Base-by-base conservation (phyloP, 2,797 vertebrate genomes). In the Orestias chungarensis region DNA sequence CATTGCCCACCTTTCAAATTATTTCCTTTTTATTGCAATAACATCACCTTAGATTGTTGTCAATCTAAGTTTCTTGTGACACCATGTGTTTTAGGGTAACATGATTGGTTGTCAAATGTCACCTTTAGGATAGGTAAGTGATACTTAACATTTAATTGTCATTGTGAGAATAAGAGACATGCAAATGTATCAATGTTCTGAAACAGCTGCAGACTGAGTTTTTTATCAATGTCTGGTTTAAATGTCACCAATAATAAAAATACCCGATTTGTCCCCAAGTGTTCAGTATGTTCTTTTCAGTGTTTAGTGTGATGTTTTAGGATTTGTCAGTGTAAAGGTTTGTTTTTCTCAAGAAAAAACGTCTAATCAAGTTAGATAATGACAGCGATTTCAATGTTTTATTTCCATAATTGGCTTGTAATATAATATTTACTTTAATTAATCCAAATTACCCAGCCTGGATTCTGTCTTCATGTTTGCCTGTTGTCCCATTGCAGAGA, bases 1-100 rank as follows among this genome's bases (percentile, higher is more conserved):
- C 87, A 87, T 88, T 88, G 88, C 86, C 84, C 82, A 87, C 75
- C 83, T 91, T 88, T 91, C 90, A 90, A 72, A 82, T 77, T 7
- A 78, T 82, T 90, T 59, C 80, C 84, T 90, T 90, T 90, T 80
- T 91, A 83, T 88, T 59, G 17, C 50, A 0, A 71, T 80, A 84
- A 79, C 81, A 78, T 82, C 79, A 74, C 81, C 85, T 86, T 87
- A 49, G 15, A 70, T 80, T 59, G 70, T 49, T 88, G 87, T 84
- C 89, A 89, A 49, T 82, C 71, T 55, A 75, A 80, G n/a, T 64
- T 73, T 6, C 75, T 71, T 70, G 10, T 87, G 84, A 87, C 84
- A 82, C 25, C 0, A 25, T 20, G 59, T 33, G 18, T 42, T 66
- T 71, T 66, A 57, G 67, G 72, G 49, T 44, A 2, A 55, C 14